Base-by-base conservation (phyloP, 2,888 invertebrate genomes). In the Campoplex capitator region DNA sequence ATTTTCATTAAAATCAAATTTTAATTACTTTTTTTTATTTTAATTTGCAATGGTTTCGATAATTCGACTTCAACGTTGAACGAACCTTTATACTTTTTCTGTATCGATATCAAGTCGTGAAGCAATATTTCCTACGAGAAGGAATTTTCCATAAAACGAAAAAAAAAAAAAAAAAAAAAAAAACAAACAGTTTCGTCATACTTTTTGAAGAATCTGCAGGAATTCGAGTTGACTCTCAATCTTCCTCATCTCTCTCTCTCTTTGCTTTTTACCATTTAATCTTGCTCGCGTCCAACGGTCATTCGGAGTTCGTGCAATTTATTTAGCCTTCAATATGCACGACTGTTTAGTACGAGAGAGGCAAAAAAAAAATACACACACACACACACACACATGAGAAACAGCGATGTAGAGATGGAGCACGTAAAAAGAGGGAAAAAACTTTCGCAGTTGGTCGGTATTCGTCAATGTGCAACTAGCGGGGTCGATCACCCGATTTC, bases 401-500 rank as follows among this genome's bases (percentile, higher is more conserved):
- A 28, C 35, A n/a, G 56, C 58, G 81, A 56, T 67, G 18, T 2
- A n/a, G 38, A 67, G 18, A n/a, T 67, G n/a, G 38, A n/a, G n/a
- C 3, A n/a, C 1, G n/a, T 38, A 51, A 16, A n/a, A 58, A 32
- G 76, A 65, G 73, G 51, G 62, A 32, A 45, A 16, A 9, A 58
- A n/a, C 70, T 76, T 51, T 83, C 48, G 76, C 48, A 81, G 85
- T 70, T 58, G 75, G 73, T 54, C 48, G 28, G 81, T 74, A 58
- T 75, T 70, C 68, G 68, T 70, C 54, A 82, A 82, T 75, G 75
- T 82, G 75, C 74, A 81, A 51, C 70, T 71, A 62, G 32, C 62
- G 78, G 86, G 89, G 89, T 89, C 89, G 86, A 89, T 89, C 88
- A 89, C 89, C 89, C 88, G 84, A 83, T 82, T 86, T 88, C 84